These are phyloP conservation scores for Mus caroli DNA, from an alignment of 2,797 vertebrate species.

Conservation along the genomic window DNA sequence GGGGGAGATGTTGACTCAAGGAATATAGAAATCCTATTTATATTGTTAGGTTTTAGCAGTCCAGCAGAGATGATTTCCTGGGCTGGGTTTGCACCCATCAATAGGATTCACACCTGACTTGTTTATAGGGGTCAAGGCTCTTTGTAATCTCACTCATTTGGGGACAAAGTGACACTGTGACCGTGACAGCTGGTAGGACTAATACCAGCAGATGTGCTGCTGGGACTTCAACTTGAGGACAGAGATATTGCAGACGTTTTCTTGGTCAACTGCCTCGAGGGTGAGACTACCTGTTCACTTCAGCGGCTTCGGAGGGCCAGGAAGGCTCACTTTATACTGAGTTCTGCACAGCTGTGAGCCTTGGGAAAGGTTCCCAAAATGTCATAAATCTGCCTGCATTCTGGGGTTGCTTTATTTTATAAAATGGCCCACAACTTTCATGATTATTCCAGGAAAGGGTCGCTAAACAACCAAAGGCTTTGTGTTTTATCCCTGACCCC, in stretches of 20 bases:
- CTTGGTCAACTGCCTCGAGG: neutral
- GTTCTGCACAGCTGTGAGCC: neutral
- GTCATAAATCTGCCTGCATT: neutral
- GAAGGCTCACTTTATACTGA: neutral
- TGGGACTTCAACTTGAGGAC: conserved; percentile 68
- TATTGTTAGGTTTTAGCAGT: conserved; percentile 20
- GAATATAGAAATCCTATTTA: neutral
- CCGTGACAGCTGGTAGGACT: conserved; percentile 76
- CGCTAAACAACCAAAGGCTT: neutral
- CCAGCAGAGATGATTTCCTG: conserved; percentile 62
- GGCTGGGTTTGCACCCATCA: conserved; percentile 63
- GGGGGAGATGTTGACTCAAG: conserved; percentile 10
- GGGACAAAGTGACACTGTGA: conserved; percentile 75
- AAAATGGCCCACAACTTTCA: neutral
- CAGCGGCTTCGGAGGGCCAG: neutral
- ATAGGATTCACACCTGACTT: conserved; percentile 85
- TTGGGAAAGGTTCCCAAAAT: neutral
- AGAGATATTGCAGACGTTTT: conserved; percentile 2
- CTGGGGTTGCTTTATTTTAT: conserved; percentile 30
- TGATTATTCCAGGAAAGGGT: neutral
- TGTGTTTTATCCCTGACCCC: neutral
- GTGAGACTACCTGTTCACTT: conserved; percentile 58
- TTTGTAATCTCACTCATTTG: conserved; percentile 73
- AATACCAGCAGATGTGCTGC: conserved; percentile 57
- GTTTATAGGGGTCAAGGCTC: conserved; percentile 83